Base-by-base conservation (phyloP, 2,113 vertebrate species). In the Synchiropus splendidus region DNA sequence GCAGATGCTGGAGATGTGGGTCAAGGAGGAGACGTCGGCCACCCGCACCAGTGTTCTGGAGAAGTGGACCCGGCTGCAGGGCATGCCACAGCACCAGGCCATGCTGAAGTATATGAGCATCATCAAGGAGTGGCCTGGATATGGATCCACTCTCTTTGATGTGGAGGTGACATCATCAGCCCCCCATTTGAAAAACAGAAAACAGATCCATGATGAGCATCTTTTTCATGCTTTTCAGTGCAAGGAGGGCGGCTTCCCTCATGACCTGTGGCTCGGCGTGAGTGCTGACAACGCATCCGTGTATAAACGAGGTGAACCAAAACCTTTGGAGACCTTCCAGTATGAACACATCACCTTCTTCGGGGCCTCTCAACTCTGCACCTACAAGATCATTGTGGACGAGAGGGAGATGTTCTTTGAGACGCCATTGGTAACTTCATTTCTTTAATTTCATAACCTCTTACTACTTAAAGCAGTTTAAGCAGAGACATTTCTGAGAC, bases 1-100 rank as follows among this genome's bases (percentile, higher is more conserved):
- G 61, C 89, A 94, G 72, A 91, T 92, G 91, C 77, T 91, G 62
- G 90, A 94, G 83, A 93, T 94, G 92, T 94, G 90, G 86, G 87
- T 94, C 31, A 92, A 92, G 61, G 92, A 94, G 71, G 92, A 94
- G 79, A 88, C 90, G 9, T 92, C 89, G 1, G 90, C 92, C n/a
- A 88, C 90, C 1, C 83, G 90, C 31, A 84, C 89, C 45, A 90
- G 89, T 15, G 79, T 94, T 12, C 67, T 88, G 11, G 91, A 94
- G 75, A 94, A 94, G 63, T 94, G 92, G 92, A 85, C 80, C 42
- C 85, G 89, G 31, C 78, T 94, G 40, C 90, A 91, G 43, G 89
- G 89, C 8, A 80, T 90, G 56, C 86, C 86, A 10, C 92, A 94
- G 67, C 89, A 92, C 64, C 91, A 94, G 68, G 90, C 92, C 60